These are phyloP conservation scores for Fistularia tabacaria DNA, from an alignment of 2,797 vertebrate species.

Conservation along the genomic window DNA sequence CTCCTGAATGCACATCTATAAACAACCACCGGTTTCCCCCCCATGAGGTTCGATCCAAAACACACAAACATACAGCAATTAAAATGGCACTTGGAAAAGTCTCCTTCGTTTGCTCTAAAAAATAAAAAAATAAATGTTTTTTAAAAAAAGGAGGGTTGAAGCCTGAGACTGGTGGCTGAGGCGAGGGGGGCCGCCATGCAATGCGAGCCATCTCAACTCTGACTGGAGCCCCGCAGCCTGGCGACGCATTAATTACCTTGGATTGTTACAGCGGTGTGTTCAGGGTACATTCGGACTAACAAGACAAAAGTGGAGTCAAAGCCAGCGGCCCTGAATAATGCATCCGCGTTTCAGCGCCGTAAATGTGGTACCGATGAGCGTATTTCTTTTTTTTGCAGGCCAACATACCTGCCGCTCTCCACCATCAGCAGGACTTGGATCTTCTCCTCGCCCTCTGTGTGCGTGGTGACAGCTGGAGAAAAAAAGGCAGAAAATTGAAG, in stretches of 20 bases:
- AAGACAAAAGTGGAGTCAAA: constrained; percentile 43
- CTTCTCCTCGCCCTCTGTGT: constrained; percentile 87
- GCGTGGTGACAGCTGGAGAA: constrained; percentile 80
- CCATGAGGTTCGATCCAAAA: constrained; percentile 48
- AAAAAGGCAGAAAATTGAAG: background rate
- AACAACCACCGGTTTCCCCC: constrained; percentile 41
- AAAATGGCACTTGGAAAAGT: constrained; percentile 32
- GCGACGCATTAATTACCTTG: constrained; percentile 44
- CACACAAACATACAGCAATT: constrained; percentile 52
- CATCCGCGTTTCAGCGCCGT: constrained; percentile 15
- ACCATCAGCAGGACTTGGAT: constrained; percentile 90
- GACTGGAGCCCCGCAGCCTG: constrained; percentile 14
- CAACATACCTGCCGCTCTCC: constrained; percentile 88
- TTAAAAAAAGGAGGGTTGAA: no score
- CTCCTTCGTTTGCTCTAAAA: constrained; percentile 21
- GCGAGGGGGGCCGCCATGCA: constrained; percentile 7
- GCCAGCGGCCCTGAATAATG: constrained; percentile 38
- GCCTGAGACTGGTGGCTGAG: no score
- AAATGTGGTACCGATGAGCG: constrained; percentile 40
- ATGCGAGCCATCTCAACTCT: constrained; percentile 12
- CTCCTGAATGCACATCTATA: constrained; percentile 13
- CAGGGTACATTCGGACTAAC: constrained; percentile 45
- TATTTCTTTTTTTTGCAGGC: background rate
- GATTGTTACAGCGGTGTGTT: constrained; percentile 35
- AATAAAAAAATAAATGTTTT: constrained; percentile 3